Base-by-base conservation (phyloP, 1,140 invertebrate species). In the Lethrus apterus region DNA sequence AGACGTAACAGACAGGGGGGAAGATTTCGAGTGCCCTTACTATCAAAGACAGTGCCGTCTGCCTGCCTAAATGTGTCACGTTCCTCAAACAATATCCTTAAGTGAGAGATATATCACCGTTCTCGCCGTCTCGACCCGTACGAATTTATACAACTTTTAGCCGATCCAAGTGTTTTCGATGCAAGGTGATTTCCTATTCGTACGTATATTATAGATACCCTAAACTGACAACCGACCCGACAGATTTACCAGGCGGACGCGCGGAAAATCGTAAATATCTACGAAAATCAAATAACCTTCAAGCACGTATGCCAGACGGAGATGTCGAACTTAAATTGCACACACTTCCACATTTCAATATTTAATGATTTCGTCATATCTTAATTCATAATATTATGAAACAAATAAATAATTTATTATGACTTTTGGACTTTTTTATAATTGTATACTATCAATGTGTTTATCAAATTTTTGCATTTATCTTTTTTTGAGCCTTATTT, bases 31-130 rank as follows among this genome's bases (percentile, higher is more conserved):
- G 46, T 49, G 51, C 46, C 34, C 46, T 53, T 46, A 41, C 48
- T 49, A 53, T 49, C 51, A 53, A 31, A 42, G 47, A 21, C 51
- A 49, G 43, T 42, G 51, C 47, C 46, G 49, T 48, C 51, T 49
- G 46, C 36, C 46, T 24, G 47, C 18, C 43, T 36, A 52, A 35
- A 50, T 46, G 46, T 56, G 54, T 56, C 54, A 56, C 54, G 54
- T 56, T 51, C 54, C 51, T 56, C 54, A 51, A 56, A 56, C 54
- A 56, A 56, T 56, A 56, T 56, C 54, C 51, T 54, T 50, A 56
- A 54, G 42, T 41, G 48, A 11, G 44, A 54, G 51, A 54, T 54
- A 54, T 53, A 53, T 56, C 34, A 46, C 44, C 40, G 45, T 43
- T 44, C 36, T 21, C 36, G 49, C 54, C n/a, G n/a, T n/a, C n/a